Evolutionary conservation across 2,113 vertebrate genomes (phyloP).

Genomic region (Odocoileus virginianus): DNA sequence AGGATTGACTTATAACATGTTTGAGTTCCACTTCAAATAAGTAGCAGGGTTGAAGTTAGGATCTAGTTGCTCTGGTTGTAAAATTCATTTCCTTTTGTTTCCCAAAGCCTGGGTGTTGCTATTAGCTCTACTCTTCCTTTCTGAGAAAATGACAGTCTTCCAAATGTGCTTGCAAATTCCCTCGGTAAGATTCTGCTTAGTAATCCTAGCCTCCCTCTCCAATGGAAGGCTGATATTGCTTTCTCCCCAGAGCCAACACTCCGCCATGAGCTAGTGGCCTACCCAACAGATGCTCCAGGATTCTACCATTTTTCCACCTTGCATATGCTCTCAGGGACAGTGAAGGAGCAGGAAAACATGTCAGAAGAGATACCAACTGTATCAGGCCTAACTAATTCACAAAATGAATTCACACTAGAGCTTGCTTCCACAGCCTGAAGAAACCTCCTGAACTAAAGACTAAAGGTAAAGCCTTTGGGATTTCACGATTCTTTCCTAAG

Average conservation of each 20-base stretch:
- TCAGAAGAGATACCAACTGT: not conserved
- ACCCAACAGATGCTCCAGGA: not conserved
- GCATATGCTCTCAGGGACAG: not conserved
- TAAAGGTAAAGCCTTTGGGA: not conserved
- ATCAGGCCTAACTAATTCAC: not conserved
- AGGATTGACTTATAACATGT: not conserved
- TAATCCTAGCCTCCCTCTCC: not conserved
- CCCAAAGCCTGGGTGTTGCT: not conserved
- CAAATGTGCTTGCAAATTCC: not conserved
- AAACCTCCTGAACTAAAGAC: not conserved
- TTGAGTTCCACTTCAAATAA: not conserved
- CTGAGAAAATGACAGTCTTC: not conserved
- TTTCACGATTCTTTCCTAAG: not conserved
- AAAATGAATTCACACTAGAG: not conserved
- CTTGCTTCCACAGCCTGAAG: not conserved
- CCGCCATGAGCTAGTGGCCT: not conserved
- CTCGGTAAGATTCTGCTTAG: not conserved
- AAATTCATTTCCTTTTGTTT: not conserved
- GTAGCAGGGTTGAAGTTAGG: not conserved
- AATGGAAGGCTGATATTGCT: not conserved
- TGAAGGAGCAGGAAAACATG: not conserved
- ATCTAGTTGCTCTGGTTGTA: not conserved
- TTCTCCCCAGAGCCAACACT: not conserved
- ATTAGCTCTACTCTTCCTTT: not conserved
- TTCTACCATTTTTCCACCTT: not conserved